Base-by-base conservation (phyloP, 1,140 invertebrate species). In the Heliconius eleuchia region DNA sequence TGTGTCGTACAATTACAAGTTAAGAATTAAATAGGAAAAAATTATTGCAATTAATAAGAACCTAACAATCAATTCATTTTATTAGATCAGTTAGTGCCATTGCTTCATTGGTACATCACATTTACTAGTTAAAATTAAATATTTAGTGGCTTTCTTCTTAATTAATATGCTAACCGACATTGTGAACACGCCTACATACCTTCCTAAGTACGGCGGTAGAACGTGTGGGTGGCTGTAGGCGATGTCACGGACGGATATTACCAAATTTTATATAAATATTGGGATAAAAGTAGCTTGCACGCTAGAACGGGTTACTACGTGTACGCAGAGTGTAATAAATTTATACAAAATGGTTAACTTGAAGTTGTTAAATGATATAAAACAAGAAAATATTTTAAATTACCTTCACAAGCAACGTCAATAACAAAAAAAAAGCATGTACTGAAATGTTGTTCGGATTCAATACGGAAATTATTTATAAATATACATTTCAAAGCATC, bases 91-190 rank as follows among this genome's bases (percentile, higher is more conserved):
- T 46, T 23, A 50, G n/a, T 16, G 39, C n/a, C 27, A 66, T 66
- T 66, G 39, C 72, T n/a, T 73, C 42, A 73, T 50, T 27, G n/a
- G 72, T 73, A 66, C 60, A 66, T 27, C 55, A 66, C 23, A 66
- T 66, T 66, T 11, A 30, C 57, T 71, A 37, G 73, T 82, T 87
- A 87, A 87, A 87, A 89, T 90, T 88, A 85, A 90, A 88, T 87
- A 90, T 91, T 90, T 88, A 82, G 80, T 79, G 83, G 84, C 91
- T 93, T 92, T 92, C 91, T 90, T 92, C 88, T 91, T 91, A 93
- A 93, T 93, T 93, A 93, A 90, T 89, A 92, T 91, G 89, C 89
- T 89, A 89, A 91, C 84, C 87, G 84, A 85, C 90, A 92, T 91
- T 91, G 91, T 93, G 85, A 86, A 88, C 85, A 89, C 91, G 88